These are phyloP conservation scores for Aspidiotus destructor DNA, from an alignment of 2,888 invertebrate species.

Conservation along the genomic window DNA sequence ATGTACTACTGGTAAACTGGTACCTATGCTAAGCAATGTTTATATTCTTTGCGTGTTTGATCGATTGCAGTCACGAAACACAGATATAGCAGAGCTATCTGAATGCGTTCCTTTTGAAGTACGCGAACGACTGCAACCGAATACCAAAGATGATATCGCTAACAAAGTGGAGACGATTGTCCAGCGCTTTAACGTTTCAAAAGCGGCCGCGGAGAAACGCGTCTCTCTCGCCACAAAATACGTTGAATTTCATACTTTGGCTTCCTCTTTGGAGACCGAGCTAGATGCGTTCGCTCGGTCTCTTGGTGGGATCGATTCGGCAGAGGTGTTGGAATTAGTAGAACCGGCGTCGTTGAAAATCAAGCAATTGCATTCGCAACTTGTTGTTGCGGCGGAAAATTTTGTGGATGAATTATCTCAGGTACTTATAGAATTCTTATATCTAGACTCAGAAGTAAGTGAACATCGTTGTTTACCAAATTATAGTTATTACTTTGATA, in stretches of 20 bases:
- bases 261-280: conserved; percentile 54
- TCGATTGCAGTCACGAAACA: conserved; percentile 52
- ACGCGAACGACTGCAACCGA: conserved; percentile 54
- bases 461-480: no score
- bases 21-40: neutral
- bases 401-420: conserved; percentile 51
- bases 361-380: conserved; percentile 53
- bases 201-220: conserved; percentile 52
- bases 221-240: conserved; percentile 58
- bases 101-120: conserved; percentile 52
- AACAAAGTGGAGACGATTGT: conserved; percentile 54
- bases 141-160: conserved; percentile 53
- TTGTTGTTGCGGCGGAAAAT: conserved; percentile 56
- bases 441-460: neutral
- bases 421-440: conserved; percentile 42
- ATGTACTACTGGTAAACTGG: neutral
- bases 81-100: conserved; percentile 47
- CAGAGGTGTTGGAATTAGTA: conserved; percentile 55
- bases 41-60: neutral
- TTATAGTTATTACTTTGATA: no score
- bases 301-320: conserved; percentile 36
- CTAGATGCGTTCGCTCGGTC: conserved; percentile 53
- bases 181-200: conserved; percentile 54
- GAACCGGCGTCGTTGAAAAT: conserved; percentile 54
- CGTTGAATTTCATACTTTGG: conserved; percentile 61